Evolutionary conservation across 2,113 vertebrate genomes (phyloP).

Genomic region (Nibea coibor): DNA sequence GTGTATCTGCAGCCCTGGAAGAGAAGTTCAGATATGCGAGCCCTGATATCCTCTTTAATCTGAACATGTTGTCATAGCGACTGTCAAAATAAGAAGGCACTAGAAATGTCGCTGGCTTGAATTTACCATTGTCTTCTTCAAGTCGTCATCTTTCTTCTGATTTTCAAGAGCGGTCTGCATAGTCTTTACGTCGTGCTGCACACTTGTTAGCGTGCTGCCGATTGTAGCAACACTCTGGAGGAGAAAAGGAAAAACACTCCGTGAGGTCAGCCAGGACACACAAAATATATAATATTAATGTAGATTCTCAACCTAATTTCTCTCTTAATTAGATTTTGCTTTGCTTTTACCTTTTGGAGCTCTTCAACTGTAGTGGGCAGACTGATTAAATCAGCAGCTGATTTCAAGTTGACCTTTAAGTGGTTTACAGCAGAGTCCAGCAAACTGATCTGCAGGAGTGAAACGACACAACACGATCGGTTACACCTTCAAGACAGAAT

Average conservation of each 20-base stretch:
- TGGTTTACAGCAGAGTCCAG: slow-evolving; percentile 92
- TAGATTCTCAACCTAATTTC: not conserved
- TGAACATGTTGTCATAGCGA: not conserved
- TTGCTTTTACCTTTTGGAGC: slow-evolving; percentile 90
- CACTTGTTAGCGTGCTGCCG: slow-evolving; percentile 94
- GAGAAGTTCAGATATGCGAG: not conserved
- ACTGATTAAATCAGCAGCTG: slow-evolving; percentile 92
- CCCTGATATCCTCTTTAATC: not conserved
- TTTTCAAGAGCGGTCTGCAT: slow-evolving; percentile 90
- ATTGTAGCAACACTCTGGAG: slow-evolving; percentile 95
- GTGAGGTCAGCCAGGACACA: not conserved
- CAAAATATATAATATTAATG: not conserved
- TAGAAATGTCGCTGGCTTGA: not conserved
- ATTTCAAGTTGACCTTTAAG: slow-evolving; percentile 93
- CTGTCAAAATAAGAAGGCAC: not conserved
- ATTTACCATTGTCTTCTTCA: slow-evolving; percentile 88
- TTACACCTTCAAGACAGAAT: slow-evolving; percentile 1
- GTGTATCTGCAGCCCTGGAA: not conserved
- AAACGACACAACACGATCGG: slow-evolving; percentile 33
- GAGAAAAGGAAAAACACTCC: not conserved
- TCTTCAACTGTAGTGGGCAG: slow-evolving; percentile 94
- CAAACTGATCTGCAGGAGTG: slow-evolving; percentile 82
- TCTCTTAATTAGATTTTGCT: not conserved
- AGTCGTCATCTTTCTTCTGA: slow-evolving; percentile 86
- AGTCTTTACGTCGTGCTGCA: slow-evolving; percentile 92